phyloP scores from a whole-genome alignment of 2,797 vertebrate species.

The Microctenopoma steveboyesi region DNA sequence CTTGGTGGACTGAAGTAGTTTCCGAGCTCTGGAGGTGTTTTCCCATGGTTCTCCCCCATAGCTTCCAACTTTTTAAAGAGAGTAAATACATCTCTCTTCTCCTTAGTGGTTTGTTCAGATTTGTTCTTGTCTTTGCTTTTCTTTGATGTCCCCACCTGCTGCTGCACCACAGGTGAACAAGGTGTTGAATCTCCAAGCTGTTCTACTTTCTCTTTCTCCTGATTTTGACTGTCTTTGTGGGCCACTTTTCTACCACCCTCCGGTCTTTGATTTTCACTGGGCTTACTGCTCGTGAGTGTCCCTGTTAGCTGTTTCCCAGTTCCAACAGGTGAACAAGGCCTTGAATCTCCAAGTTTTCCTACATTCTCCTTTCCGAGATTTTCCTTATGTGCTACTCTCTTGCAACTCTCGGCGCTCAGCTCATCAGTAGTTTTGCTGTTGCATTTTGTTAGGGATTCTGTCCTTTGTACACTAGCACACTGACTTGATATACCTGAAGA shows the following conservation, averaged over 20 bases:
- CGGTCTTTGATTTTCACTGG: constrained; percentile 23
- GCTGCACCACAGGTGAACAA: constrained; percentile 43
- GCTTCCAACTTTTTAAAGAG: constrained; percentile 94
- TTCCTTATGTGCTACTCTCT: constrained; percentile 59
- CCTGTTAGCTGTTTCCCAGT: constrained; percentile 51
- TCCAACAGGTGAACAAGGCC: constrained; percentile 53
- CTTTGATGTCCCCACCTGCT: constrained; percentile 61
- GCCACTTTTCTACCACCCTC: constrained; percentile 5
- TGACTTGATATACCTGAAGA: constrained; percentile 45
- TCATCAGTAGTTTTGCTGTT: constrained; percentile 49
- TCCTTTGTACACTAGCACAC: constrained; percentile 57
- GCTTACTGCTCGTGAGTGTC: constrained; percentile 61
- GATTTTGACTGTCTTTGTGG: constrained; percentile 28
- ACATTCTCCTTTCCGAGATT: constrained; percentile 71
- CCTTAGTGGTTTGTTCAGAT: constrained; percentile 68
- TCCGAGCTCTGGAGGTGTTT: constrained; percentile 86
- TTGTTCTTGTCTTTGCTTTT: constrained; percentile 75
- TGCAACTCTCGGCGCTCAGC: constrained; percentile 70
- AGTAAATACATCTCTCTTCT: constrained; percentile 89
- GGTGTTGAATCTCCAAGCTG: constrained; percentile 42
- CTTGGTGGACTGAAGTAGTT: constrained; percentile 92
- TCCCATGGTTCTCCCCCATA: constrained; percentile 86
- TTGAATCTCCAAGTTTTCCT: constrained; percentile 42
- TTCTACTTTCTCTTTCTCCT: constrained; percentile 56
- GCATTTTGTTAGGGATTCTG: constrained; percentile 73